Conservation (phyloP, 2,797 vertebrate genomes). For the Chrysocyon brachyurus region DNA sequence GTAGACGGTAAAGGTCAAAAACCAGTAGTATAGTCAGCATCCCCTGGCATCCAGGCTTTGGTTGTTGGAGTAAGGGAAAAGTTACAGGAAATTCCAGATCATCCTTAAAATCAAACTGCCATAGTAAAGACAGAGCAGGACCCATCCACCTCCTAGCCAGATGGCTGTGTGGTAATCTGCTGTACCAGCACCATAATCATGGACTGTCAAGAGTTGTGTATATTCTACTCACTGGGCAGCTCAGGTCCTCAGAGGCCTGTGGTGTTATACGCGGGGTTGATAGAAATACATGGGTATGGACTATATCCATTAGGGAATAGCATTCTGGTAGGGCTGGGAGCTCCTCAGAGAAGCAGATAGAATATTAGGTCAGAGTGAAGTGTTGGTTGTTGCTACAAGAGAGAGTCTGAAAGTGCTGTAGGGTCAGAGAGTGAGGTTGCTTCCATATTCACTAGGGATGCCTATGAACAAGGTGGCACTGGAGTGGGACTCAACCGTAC, state of each 20-base stretch:
- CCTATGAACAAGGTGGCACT: not conserved
- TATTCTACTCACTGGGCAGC: not conserved
- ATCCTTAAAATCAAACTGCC: not conserved
- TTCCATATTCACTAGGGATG: not conserved
- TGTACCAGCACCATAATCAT: not conserved
- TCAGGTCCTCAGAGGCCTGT: fast-evolving
- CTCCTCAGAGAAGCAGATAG: not conserved
- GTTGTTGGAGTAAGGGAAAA: not conserved
- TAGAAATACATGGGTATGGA: not conserved
- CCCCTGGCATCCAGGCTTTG: not conserved
- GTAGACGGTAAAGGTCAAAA: not conserved
- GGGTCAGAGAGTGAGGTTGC: not conserved
- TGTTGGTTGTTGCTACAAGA: not conserved
- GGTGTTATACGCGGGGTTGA: not conserved
- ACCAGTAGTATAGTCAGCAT: not conserved
- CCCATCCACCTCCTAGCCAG: not conserved
- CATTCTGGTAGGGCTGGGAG: not conserved
- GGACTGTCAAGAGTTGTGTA: not conserved
- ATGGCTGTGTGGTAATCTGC: not conserved
- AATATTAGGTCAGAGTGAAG: not conserved
- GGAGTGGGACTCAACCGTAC: not conserved
- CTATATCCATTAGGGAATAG: not conserved
- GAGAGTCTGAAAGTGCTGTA: not conserved
- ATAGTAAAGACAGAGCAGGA: not conserved
- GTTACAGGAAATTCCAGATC: not conserved